These are phyloP conservation scores for Glaucomys volans DNA, from an alignment of 2,113 vertebrate species.

Conservation along the genomic window DNA sequence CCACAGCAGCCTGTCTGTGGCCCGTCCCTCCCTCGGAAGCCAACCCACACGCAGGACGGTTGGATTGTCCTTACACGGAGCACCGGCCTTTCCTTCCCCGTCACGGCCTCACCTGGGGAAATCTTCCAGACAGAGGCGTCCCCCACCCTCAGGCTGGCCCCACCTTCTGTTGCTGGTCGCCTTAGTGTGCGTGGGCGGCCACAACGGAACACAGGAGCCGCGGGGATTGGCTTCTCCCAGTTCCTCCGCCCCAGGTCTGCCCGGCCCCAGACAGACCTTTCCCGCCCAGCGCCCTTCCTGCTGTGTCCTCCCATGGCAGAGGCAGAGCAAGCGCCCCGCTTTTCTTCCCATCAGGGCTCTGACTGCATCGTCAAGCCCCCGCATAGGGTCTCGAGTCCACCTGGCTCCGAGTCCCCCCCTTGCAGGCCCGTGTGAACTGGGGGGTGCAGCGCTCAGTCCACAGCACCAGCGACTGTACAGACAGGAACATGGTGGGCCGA, in stretches of 20 bases:
- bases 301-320: not conserved
- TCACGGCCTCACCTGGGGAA: not conserved
- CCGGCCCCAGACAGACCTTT: too few species aligned
- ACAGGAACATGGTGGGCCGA: too few species aligned
- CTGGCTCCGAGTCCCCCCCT: too few species aligned
- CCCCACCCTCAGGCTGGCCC: fast-evolving
- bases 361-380: fast-evolving
- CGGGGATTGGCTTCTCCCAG: too few species aligned
- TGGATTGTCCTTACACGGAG: not conserved
- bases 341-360: not conserved
- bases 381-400: not conserved
- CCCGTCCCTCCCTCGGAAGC: not conserved
- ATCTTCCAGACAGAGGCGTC: fast-evolving
- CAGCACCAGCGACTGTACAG: fast-evolving
- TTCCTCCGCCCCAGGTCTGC: not conserved
- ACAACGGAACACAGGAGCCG: fast-evolving
- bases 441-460: fast-evolving
- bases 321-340: too few species aligned
- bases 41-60: not conserved
- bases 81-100: not conserved
- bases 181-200: fast-evolving
- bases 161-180: not conserved
- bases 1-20: not conserved
- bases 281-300: not conserved
- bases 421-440: too few species aligned